These are phyloP conservation scores for Tupiocoris notatus DNA, from an alignment of 2,888 invertebrate genomes.

Conservation along the genomic window DNA sequence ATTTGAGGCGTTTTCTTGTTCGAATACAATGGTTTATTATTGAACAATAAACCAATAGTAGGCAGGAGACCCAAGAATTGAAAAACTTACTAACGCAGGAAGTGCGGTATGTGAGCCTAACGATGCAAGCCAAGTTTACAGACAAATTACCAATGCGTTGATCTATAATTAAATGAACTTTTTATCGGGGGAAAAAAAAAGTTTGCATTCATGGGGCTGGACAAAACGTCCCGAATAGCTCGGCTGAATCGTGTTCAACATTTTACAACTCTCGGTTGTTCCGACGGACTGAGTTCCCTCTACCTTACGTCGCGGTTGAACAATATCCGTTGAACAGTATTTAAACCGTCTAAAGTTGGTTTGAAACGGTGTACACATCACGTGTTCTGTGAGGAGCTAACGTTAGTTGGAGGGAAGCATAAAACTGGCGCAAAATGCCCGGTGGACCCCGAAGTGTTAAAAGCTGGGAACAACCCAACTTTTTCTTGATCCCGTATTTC, in stretches of 20 bases:
- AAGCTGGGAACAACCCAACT: background rate
- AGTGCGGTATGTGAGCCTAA: no score
- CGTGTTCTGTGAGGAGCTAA: background rate
- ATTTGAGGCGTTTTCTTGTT: no score
- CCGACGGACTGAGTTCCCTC: background rate
- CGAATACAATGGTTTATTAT: no score
- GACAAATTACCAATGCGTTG: no score
- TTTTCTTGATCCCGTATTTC: background rate
- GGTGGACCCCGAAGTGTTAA: background rate
- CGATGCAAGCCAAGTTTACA: no score
- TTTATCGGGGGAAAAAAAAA: no score
- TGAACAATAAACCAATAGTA: no score
- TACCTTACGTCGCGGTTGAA: background rate
- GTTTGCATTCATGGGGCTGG: no score
- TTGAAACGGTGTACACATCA: background rate
- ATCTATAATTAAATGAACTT: no score
- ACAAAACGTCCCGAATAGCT: no score
- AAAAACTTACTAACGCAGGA: no score
- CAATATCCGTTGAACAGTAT: background rate
- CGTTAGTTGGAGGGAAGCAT: background rate
- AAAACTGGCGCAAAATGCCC: background rate
- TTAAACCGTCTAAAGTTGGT: background rate
- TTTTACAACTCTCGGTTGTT: background rate
- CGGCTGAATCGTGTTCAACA: background rate
- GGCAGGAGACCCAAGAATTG: no score